These are phyloP conservation scores for Caenorhabditis sp. DNA, from an alignment of 2,888 invertebrate species.

Conservation along the genomic window DNA sequence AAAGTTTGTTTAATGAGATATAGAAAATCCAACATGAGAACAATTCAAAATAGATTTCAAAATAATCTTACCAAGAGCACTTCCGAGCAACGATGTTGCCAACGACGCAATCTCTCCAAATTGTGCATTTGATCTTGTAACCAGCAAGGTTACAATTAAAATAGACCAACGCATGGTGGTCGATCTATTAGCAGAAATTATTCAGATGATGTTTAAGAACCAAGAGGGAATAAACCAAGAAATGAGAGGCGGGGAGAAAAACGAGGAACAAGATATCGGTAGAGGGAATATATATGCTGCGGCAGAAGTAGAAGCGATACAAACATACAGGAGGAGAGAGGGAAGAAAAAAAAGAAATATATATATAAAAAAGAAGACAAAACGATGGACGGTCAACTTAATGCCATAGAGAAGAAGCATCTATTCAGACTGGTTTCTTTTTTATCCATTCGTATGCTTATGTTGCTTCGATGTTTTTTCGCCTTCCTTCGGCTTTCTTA, in stretches of 20 bases:
- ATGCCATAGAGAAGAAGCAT: slow-evolving; percentile 32
- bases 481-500: no score
- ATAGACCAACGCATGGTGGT: slow-evolving; percentile 19
- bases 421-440: slow-evolving; percentile 33
- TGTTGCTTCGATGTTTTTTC: neutral
- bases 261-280: slow-evolving; percentile 38
- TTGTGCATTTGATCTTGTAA: slow-evolving; percentile 38
- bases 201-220: neutral
- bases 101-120: slow-evolving; percentile 67
- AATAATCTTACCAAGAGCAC: slow-evolving; percentile 30
- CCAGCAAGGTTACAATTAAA: neutral
- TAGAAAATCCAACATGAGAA: neutral
- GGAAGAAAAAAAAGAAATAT: neutral
- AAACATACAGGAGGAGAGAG: neutral
- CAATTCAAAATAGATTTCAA: neutral
- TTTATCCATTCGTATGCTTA: neutral
- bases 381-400: slow-evolving; percentile 29
- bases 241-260: neutral
- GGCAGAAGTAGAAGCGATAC: neutral
- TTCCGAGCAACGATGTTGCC: slow-evolving; percentile 53
- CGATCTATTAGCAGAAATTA: neutral
- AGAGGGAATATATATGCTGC: slow-evolving; percentile 10
- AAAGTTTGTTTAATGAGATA: neutral
- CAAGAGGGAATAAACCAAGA: slow-evolving; percentile 1
- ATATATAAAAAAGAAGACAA: neutral